These are phyloP conservation scores for Penelope pileata DNA, from an alignment of 2,113 vertebrate genomes.

Conservation along the genomic window DNA sequence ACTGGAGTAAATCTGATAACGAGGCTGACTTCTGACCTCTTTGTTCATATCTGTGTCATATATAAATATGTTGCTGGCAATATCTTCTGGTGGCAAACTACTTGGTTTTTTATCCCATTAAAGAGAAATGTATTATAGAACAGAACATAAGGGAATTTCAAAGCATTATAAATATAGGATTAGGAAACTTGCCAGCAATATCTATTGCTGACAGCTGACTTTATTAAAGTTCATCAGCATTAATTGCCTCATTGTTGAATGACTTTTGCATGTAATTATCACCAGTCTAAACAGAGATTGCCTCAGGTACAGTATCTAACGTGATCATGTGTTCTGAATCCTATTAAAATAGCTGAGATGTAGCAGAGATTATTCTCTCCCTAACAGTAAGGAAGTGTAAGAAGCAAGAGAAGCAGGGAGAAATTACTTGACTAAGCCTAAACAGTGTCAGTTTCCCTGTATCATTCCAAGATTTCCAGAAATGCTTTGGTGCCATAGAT, in stretches of 20 bases:
- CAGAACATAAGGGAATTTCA: constrained; percentile 74
- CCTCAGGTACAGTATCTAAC: constrained; percentile 73
- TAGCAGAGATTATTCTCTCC: constrained; percentile 26
- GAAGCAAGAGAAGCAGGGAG: background rate
- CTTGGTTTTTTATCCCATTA: constrained; percentile 57
- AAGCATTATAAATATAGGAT: constrained; percentile 74
- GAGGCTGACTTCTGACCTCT: constrained; percentile 57
- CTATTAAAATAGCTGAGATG: constrained; percentile 58
- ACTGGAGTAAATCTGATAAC: constrained; percentile 67
- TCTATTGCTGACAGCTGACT: constrained; percentile 76
- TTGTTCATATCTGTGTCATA: constrained; percentile 50
- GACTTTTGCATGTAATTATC: constrained; percentile 76
- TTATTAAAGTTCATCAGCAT: constrained; percentile 80
- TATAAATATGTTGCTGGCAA: constrained; percentile 58
- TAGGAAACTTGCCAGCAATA: constrained; percentile 75
- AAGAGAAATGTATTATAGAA: constrained; percentile 67
- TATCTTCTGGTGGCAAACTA: constrained; percentile 64
- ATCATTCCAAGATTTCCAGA: background rate
- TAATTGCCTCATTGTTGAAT: constrained; percentile 76
- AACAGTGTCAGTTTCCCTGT: background rate
- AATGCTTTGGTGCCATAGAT: background rate
- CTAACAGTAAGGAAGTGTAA: background rate
- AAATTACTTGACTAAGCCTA: background rate
- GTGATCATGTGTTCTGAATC: constrained; percentile 62
- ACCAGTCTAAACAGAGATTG: constrained; percentile 76